Base-by-base conservation (phyloP, 2,113 vertebrate species). In the Pithys albifrons region DNA sequence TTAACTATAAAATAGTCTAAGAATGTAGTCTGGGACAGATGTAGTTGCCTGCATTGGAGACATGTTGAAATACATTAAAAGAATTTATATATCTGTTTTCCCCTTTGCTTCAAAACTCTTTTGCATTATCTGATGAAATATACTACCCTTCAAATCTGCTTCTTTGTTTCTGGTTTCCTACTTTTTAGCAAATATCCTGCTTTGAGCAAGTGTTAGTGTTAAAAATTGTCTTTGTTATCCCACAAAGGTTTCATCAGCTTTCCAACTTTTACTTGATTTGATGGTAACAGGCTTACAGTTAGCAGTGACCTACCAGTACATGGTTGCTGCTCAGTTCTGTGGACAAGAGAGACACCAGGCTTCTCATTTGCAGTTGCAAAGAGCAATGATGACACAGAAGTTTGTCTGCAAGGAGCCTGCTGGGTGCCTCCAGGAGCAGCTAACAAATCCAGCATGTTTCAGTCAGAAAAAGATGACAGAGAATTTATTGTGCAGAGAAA, bases 401-500 rank as follows among this genome's bases (percentile, higher is more conserved):
- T 12, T 43, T 57, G 23, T 22, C 31, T 82, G 28, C 25, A 91
- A 72, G 24, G 28, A 86, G 20, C 33, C 24, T 33, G n/a, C 43
- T 39, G 66, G 57, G 51, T n/a, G 18, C 24, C 35, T 79, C 28
- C 57, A 70, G 58, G 57, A 92, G 19, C 15, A 85, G 46, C 39
- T 29, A 35, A 57, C 49, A 41, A 31, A 93, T 78, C 75, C 45
- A 22, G 27, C 12, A 46, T 27, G 41, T 52, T 94, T 91, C 66
- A 94, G 70, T 67, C 27, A 87, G 55, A 37, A 89, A 64, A 64
- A 37, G 71, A 77, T 14, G 49, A 33, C n/a, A 64, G 80, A 51
- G 57, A 31, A 72, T 90, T 78, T 89, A 46, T 29, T 82, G 48
- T 39, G 79, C 89, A 64, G 61, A 88, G 52, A 95, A 94, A 95